Percentiles rank a stretch among this genome's conserved stretches.
phyloP scores from a whole-genome alignment of 2,888 invertebrate genomes.

The Rhyacophila evoluta region DNA sequence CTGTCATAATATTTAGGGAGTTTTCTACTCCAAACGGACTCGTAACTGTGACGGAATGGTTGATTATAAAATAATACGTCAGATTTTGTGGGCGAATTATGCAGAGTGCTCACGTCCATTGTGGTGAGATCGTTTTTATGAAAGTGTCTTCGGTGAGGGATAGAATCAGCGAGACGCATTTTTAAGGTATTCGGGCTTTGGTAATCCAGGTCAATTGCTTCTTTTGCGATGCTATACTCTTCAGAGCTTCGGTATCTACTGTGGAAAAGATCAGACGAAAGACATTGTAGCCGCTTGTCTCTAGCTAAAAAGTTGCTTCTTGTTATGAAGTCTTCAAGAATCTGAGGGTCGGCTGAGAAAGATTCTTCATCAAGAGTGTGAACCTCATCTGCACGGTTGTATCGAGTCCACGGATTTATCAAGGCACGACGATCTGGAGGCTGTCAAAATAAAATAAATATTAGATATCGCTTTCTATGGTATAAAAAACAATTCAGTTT shows the following conservation, averaged over 20 bases:
- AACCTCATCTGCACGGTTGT: slow-evolving; percentile 3
- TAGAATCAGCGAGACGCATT: slow-evolving; percentile 60
- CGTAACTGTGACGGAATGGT: slow-evolving; percentile 58
- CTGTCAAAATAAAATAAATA: neutral
- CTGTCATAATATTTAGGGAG: slow-evolving; percentile 76
- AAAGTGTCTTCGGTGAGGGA: slow-evolving; percentile 59
- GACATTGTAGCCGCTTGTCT: slow-evolving; percentile 57
- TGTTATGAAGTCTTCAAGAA: slow-evolving; percentile 64
- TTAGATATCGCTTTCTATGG: too few species aligned
- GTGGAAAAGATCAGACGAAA: slow-evolving; percentile 54
- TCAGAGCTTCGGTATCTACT: slow-evolving; percentile 33
- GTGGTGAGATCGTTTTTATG: slow-evolving; percentile 55
- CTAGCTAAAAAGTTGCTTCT: slow-evolving; percentile 62
- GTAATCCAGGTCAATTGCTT: slow-evolving; percentile 58
- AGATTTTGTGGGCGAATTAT: slow-evolving; percentile 66
- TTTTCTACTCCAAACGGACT: slow-evolving; percentile 70
- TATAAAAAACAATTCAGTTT: too few species aligned
- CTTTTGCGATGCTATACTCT: slow-evolving; percentile 42
- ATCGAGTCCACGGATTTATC: slow-evolving; percentile 47
- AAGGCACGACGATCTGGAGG: slow-evolving; percentile 30
- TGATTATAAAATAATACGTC: slow-evolving; percentile 57
- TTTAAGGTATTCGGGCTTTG: slow-evolving; percentile 61
- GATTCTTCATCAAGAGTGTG: slow-evolving; percentile 49
- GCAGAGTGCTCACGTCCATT: slow-evolving; percentile 51
- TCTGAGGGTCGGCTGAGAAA: slow-evolving; percentile 49